Base-by-base conservation (phyloP, 2,113 vertebrate species). In the Hydrolagus affinis region DNA sequence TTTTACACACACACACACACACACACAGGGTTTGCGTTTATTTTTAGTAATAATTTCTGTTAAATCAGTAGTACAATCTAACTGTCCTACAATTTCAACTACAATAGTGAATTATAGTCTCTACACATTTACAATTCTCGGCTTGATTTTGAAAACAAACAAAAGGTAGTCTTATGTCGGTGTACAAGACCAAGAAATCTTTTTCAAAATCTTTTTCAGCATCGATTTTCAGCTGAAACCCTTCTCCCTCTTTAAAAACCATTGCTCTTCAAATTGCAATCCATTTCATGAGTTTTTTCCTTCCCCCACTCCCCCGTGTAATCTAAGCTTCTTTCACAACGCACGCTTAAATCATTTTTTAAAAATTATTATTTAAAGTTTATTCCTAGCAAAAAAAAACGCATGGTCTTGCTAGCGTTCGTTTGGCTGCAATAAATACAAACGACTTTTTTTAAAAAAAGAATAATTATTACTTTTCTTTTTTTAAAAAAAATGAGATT, bases 61-160 rank as follows among this genome's bases (percentile, higher is more conserved):
- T 94, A 94, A 95, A 93, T 96, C 95, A 95, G 95, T 95, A 95
- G 95, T 95, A 95, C 93, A 94, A 93, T 92, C 93, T 95, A 94
- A 95, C 93, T 94, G 94, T 90, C 95, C 95, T 96, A 96, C 93
- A 92, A 19, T 91, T 90, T 91, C 91, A 95, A 93, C 94, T 95
- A 96, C 93, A 94, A 93, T 92, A 94, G 95, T 94, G 94, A 95
- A 94, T 95, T 93, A 93, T 93, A 93, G 94, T 90, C 90, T 92
- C 95, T 93, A 89, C 78, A 96, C 93, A 95, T 95, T 93, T 94
- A 95, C 94, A 96, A 93, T 92, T 95, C 94, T 95, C 94, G 92
- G 93, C 92, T 91, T 92, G 91, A 92, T 92, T 44, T 44, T 44
- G 44, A 44, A 44, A 44, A 44, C 1, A 44, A 94, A 83, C 90